Evolutionary conservation across 2,113 vertebrate genomes (phyloP).

Genomic region (Notothenia coriiceps): DNA sequence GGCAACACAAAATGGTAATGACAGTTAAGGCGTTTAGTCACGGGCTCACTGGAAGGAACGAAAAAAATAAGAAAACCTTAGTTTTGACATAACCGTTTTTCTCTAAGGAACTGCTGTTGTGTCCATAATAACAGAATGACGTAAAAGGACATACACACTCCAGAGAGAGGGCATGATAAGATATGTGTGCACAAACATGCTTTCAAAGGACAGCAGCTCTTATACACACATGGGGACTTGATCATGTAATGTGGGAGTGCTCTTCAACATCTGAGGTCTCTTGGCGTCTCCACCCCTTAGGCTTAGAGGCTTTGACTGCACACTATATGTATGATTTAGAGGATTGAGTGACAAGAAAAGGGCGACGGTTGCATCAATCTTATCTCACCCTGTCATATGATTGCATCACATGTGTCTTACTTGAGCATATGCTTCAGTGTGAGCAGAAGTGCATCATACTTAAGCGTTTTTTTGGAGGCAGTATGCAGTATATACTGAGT

Average conservation of each 20-base stretch:
- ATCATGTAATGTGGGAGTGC: background rate
- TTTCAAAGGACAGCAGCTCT: background rate
- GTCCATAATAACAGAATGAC: constrained; percentile 31
- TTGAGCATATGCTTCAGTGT: background rate
- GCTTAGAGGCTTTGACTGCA: constrained; percentile 22
- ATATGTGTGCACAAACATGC: background rate
- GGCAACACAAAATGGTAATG: constrained; percentile 76
- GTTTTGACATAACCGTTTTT: constrained; percentile 48
- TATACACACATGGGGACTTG: background rate
- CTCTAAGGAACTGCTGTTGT: constrained; percentile 25
- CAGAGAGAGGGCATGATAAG: constrained; percentile 1
- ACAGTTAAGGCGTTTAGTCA: constrained; percentile 77
- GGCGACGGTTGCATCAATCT: constrained; percentile 47
- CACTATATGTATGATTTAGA: constrained; percentile 39
- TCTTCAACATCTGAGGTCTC: background rate
- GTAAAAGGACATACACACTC: constrained; percentile 9
- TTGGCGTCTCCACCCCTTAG: background rate
- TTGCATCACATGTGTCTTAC: background rate
- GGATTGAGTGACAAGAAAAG: constrained; percentile 33
- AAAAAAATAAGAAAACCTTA: constrained; percentile 28
- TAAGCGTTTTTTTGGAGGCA: too few relatives aligned
- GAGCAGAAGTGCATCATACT: too few relatives aligned
- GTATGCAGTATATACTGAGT: too few relatives aligned
- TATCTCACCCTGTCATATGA: background rate
- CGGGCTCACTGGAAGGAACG: constrained; percentile 54